Conservation (phyloP, 2,113 vertebrate species). For the Plestiodon gilberti region DNA sequence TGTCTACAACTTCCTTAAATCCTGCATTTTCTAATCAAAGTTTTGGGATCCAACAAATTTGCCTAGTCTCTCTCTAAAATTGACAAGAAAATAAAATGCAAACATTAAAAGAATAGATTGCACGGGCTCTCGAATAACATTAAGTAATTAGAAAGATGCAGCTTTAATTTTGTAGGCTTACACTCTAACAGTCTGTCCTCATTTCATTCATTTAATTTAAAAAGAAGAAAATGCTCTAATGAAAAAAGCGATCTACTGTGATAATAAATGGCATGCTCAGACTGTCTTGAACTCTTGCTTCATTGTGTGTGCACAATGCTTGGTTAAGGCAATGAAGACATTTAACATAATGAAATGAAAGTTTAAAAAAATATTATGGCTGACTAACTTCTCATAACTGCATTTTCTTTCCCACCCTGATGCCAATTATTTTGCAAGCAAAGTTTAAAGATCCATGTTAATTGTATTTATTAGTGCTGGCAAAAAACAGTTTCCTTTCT, state of each 20-base stretch:
- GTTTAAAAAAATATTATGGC: constrained; percentile 30
- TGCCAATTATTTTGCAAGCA: constrained; percentile 59
- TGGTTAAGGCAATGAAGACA: constrained; percentile 55
- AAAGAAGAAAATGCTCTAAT: constrained; percentile 53
- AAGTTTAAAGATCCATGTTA: constrained; percentile 65
- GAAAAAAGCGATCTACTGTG: constrained; percentile 52
- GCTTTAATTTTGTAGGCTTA: constrained; percentile 61
- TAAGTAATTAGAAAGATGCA: constrained; percentile 49
- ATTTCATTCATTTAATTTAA: constrained; percentile 63
- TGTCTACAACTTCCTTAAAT: neutral
- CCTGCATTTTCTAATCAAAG: constrained; percentile 13
- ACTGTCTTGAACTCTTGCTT: constrained; percentile 38
- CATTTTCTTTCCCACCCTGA: constrained; percentile 44
- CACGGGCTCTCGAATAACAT: constrained; percentile 44
- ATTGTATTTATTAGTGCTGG: constrained; percentile 69
- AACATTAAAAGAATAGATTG: constrained; percentile 54
- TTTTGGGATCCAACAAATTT: constrained; percentile 46
- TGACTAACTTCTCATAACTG: constrained; percentile 62
- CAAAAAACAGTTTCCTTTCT: constrained; percentile 45
- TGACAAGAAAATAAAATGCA: constrained; percentile 49
- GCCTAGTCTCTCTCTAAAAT: constrained; percentile 17
- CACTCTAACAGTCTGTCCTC: constrained; percentile 44
- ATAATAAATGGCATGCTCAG: constrained; percentile 25
- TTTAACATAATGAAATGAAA: constrained; percentile 58
- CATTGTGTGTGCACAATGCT: constrained; percentile 31